Conservation (phyloP, 2,888 invertebrate species). For the Tupiocoris notatus region DNA sequence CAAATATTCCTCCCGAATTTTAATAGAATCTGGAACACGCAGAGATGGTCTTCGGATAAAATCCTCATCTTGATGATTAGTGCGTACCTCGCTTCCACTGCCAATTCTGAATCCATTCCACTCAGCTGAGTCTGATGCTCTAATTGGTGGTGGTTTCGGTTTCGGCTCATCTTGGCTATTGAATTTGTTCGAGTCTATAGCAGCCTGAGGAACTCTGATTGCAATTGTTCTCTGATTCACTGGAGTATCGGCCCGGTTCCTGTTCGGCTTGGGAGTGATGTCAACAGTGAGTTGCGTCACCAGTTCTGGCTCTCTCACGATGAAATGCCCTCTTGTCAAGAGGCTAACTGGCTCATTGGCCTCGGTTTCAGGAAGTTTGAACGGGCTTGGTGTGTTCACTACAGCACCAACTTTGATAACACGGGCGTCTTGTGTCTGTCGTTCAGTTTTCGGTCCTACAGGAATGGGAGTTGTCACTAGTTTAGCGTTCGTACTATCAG, state of each 20-base stretch:
- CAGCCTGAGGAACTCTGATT: conserved; percentile 42
- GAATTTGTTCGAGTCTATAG: conserved; percentile 41
- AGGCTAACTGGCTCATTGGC: conserved; percentile 23
- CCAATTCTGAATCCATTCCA: conserved; percentile 35
- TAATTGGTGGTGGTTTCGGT: conserved; percentile 20
- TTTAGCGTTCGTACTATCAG: conserved; percentile 9
- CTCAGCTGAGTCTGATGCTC: conserved; percentile 37
- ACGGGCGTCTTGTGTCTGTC: conserved; percentile 7
- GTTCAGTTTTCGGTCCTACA: conserved; percentile 22
- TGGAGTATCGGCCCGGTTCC: conserved; percentile 13
- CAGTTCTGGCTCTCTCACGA: conserved; percentile 32
- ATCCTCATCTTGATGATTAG: conserved; percentile 29
- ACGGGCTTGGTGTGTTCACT: conserved; percentile 36
- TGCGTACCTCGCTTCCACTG: background rate
- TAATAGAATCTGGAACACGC: conserved; percentile 30
- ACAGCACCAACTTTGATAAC: conserved; percentile 12
- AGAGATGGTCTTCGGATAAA: conserved; percentile 18
- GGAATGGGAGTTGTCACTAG: conserved; percentile 8
- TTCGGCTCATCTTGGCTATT: conserved; percentile 10
- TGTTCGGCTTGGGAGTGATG: conserved; percentile 43
- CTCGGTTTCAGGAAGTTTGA: conserved; percentile 30
- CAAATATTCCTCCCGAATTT: conserved; percentile 29
- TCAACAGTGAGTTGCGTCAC: conserved; percentile 34
- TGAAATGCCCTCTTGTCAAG: conserved; percentile 31
- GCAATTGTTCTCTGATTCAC: conserved; percentile 29